These are phyloP conservation scores for Scaptomyza flava DNA, from an alignment of 2,888 invertebrate species.

Conservation along the genomic window DNA sequence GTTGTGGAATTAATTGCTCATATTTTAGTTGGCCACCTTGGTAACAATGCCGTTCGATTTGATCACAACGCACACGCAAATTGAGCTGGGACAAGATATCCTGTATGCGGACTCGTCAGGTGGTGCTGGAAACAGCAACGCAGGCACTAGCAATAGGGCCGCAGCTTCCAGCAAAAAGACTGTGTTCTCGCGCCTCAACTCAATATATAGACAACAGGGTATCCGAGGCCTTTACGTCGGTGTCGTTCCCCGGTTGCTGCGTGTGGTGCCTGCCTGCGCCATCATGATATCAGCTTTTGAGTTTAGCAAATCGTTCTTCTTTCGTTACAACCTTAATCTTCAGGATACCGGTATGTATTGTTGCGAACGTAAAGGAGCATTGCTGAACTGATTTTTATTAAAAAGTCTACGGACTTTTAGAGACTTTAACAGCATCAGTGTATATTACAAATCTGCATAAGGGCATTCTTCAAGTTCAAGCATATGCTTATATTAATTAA, in stretches of 20 bases:
- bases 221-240: conserved; percentile 58
- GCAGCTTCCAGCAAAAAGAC: conserved; percentile 15
- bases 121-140: not conserved
- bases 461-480: too few relatives aligned
- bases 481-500: too few relatives aligned
- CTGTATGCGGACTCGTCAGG: conserved; percentile 32
- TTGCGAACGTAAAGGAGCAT: not conserved
- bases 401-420: not conserved
- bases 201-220: conserved; percentile 60
- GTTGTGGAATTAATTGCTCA: not conserved
- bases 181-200: conserved; percentile 43
- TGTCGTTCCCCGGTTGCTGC: conserved; percentile 61
- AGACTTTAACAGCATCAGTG: not conserved
- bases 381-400: not conserved
- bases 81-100: conserved; percentile 68
- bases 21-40: conserved; percentile 58
- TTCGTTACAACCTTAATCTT: conserved; percentile 57
- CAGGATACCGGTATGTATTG: conserved; percentile 52
- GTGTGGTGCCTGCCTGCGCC: conserved; percentile 71
- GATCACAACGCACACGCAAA: conserved; percentile 68
- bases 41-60: conserved; percentile 74
- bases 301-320: conserved; percentile 70
- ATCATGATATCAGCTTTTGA: conserved; percentile 73
- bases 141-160: not conserved
- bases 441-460: too few relatives aligned